Evolutionary conservation across 2,797 vertebrate species (phyloP).

Genomic region (Poecile montanus): DNA sequence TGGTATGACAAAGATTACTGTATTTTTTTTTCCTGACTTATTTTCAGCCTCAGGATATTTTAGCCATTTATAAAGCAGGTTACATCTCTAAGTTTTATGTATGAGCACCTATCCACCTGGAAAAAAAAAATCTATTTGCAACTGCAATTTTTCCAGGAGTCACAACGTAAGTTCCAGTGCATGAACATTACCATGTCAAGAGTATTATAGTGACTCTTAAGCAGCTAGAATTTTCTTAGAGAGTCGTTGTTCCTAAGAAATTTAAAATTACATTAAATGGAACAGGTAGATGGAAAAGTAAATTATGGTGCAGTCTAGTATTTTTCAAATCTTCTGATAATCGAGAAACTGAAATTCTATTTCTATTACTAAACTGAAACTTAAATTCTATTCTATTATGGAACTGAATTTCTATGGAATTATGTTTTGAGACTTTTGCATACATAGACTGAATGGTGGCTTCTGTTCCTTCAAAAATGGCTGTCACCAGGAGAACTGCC

Average conservation of each 20-base stretch:
- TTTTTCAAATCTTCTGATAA: background rate
- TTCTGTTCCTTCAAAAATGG: background rate
- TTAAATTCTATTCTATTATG: background rate
- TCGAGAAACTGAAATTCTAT: background rate
- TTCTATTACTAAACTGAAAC: background rate
- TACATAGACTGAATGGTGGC: background rate
- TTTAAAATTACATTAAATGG: background rate
- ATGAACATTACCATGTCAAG: background rate
- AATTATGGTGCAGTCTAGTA: background rate
- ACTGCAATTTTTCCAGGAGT: background rate
- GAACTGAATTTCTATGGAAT: background rate
- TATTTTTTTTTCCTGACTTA: background rate
- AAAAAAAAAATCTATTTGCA: background rate
- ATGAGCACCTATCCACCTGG: background rate
- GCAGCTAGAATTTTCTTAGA: slow-evolving; percentile 1
- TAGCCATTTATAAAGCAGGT: slow-evolving; percentile 1
- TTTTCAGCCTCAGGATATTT: background rate
- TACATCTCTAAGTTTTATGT: background rate
- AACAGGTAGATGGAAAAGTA: background rate
- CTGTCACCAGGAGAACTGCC: background rate
- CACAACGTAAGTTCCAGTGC: background rate
- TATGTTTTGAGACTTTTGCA: background rate
- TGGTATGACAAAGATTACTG: background rate
- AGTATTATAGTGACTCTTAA: background rate
- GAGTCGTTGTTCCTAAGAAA: background rate